Evolutionary conservation across 2,888 invertebrate species (phyloP), one percentile per base, ranked within the genome.

Genomic region (Ochlodes sylvanus): DNA sequence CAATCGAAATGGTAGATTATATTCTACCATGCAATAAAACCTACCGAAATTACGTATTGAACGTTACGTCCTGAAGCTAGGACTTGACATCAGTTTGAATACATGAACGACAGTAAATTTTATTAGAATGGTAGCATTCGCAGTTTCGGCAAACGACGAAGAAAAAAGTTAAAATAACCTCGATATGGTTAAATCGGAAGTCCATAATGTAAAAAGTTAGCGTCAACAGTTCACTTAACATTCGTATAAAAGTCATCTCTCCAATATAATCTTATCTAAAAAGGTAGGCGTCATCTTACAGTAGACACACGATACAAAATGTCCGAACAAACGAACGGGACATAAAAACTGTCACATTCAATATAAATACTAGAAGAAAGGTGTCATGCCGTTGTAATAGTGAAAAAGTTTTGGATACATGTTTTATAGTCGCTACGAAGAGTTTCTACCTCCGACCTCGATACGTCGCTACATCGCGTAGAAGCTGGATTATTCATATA

Each of bases 231-330:
- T 88, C 86, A 88, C 91, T 90, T 90, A 92, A 93, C 92, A 88
- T 88, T 92, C 90, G 92, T 93, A 93, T 93, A 92, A 92, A 93
- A 93, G 92, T 91, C 85, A 85, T 88, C 90, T 92, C 90, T 93
- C 87, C 87, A 89, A 88, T 92, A 92, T 89, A 91, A 86, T 88
- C 89, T 92, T 93, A 92, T 90, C 90, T 91, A 90, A 91, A 89
- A 91, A 90, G 89, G 85, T 90, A 90, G 89, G 88, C 88, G 87
- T 85, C 84, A 80, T 86, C 86, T 84, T 89, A 85, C 76, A 83
- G 79, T 84, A 88, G 85, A 90, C 85, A 86, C 84, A 86, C 84
- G 81, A 82, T 85, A 90, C 82, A 88, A 83, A 81, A 84, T 76
- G 80, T 84, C 82, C 79, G 83, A 81, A 82, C 81, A 80, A 75